Evolutionary conservation across 2,888 invertebrate genomes (phyloP).

Genomic region (Chymomyza procnemis): DNA sequence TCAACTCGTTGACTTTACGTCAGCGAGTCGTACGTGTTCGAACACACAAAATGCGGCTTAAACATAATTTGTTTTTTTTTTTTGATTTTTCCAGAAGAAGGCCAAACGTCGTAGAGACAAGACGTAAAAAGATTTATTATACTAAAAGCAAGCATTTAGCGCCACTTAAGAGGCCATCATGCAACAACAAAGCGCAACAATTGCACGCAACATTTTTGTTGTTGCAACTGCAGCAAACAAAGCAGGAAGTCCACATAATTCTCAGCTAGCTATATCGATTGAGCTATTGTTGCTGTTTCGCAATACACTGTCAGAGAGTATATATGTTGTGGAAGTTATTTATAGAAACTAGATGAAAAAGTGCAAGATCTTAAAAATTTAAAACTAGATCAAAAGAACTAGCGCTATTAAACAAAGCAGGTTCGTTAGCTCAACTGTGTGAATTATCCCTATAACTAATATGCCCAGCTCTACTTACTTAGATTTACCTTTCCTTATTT

Average conservation of each 20-base stretch:
- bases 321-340: slow-evolving; percentile 17
- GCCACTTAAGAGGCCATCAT: slow-evolving; percentile 61
- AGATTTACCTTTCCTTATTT: no score
- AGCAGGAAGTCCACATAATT: slow-evolving; percentile 70
- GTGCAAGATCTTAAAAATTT: no score
- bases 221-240: not conserved
- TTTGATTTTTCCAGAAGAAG: not conserved
- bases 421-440: no score
- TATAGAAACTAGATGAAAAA: no score
- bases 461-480: no score
- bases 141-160: slow-evolving; percentile 69
- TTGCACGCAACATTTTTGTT: slow-evolving; percentile 5
- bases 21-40: slow-evolving; percentile 55
- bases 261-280: slow-evolving; percentile 68
- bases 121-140: slow-evolving; percentile 63
- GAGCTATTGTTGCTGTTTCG: not conserved
- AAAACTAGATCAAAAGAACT: no score
- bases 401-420: no score
- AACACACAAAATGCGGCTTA: slow-evolving; percentile 53
- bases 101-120: slow-evolving; percentile 16
- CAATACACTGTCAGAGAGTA: slow-evolving; percentile 44
- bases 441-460: no score
- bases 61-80: no score
- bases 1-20: slow-evolving; percentile 65
- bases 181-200: slow-evolving; percentile 21